Evolutionary conservation across 2,113 vertebrate genomes (phyloP), one percentile per base, ranked within the genome.

Genomic region (Hemiscyllium ocellatum): DNA sequence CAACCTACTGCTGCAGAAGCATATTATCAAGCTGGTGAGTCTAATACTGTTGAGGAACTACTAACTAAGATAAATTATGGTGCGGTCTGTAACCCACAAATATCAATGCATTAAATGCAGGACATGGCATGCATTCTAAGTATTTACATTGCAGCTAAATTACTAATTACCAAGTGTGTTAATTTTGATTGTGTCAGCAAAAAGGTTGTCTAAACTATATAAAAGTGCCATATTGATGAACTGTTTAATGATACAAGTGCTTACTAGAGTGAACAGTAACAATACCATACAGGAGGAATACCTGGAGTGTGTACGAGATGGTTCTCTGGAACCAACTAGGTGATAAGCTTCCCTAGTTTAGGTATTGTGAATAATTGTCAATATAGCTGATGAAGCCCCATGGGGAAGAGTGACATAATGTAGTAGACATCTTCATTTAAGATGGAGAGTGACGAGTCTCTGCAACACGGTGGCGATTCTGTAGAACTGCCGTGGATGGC

Each of bases 11-110:
- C 99, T 95, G 99, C 99, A 2, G 99, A 99, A 83, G 98, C 99
- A 6, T 99, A 99, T 97, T 99, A 99, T 96, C 99, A 99, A 97
- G 99, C 99, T 97, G 98, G 99, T 99, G 96, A 22, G n/a, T 50
- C 95, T 24, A 72, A 95, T 52, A 52, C 91, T 42, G 76, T 96
- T 68, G 95, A 68, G 95, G 80, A 95, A 95, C 56, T 78, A 76
- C 0, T 52, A 86, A 47, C 95, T 72, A 83, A 94, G 95, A 95
- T 95, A 96, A 76, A 72, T 33, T 65, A 61, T 65, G 50, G 29
- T 65, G 52, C 15, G 37, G 17, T 83, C n/a, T 90, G 52, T 61
- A 61, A 29, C 8, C 3, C 24, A 90, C 29, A 26, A 29, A 90
- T 85, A 61, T 52, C 56, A 90, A 90, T 61, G 61, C 87, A 20